These are phyloP conservation scores for Cyaniris semiargus DNA, from an alignment of 2,888 invertebrate genomes.

Conservation along the genomic window DNA sequence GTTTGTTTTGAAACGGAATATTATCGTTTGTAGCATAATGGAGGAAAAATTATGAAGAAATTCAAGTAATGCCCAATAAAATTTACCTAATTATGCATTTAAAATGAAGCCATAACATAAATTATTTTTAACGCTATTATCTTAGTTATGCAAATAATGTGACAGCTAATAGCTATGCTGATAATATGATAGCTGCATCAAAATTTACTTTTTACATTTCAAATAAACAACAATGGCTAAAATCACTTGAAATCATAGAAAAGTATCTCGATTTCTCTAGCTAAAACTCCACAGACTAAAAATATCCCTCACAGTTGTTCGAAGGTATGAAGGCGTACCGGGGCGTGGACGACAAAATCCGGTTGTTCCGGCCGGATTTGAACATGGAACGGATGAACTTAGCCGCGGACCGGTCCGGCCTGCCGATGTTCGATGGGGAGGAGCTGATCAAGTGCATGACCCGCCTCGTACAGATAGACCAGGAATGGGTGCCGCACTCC, in stretches of 20 bases:
- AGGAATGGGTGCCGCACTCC: constrained; percentile 98
- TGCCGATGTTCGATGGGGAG: constrained; percentile 93
- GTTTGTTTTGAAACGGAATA: not conserved
- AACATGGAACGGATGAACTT: constrained; percentile 96
- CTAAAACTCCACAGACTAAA: not conserved
- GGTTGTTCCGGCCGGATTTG: constrained; percentile 96
- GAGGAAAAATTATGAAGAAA: not conserved
- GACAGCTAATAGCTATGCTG: too few species aligned
- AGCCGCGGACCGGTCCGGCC: constrained; percentile 90
- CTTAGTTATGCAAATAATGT: not conserved
- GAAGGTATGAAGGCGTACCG: constrained; percentile 99
- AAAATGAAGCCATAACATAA: not conserved
- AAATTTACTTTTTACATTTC: too few species aligned
- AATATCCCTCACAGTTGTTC: constrained; percentile 85
- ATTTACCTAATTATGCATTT: not conserved
- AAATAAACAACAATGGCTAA: too few species aligned
- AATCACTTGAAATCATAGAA: too few species aligned
- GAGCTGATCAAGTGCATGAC: constrained; percentile 93
- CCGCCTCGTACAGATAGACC: constrained; percentile 93
- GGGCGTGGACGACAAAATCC: constrained; percentile 93
- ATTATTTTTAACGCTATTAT: not conserved
- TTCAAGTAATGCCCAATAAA: not conserved
- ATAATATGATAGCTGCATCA: too few species aligned
- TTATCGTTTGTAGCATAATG: not conserved
- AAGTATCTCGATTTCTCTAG: not conserved